Evolutionary conservation across 1,140 invertebrate species (phyloP).

Genomic region (Drosophila azteca): DNA sequence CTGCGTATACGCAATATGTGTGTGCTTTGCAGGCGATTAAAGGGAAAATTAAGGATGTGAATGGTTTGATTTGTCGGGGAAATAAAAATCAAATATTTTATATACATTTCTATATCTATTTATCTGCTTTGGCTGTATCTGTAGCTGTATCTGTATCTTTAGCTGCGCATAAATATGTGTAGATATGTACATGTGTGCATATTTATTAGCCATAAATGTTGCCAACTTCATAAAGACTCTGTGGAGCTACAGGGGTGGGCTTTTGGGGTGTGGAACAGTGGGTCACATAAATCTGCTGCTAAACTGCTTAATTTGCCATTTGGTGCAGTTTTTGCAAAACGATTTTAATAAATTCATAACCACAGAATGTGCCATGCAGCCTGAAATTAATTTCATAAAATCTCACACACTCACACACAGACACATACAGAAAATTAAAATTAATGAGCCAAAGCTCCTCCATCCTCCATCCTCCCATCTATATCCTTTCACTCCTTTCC

Average conservation of each 20-base stretch:
- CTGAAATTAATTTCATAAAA: constrained; percentile 48
- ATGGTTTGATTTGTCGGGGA: constrained; percentile 29
- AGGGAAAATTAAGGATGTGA: constrained; percentile 21
- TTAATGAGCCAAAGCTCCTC: constrained; percentile 34
- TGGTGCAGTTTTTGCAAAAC: constrained; percentile 41
- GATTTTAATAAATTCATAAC: constrained; percentile 54
- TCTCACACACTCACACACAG: constrained; percentile 12
- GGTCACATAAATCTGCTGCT: constrained; percentile 35
- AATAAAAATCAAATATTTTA: constrained; percentile 35
- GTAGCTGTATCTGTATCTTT: too few species aligned
- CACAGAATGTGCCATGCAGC: constrained; percentile 44
- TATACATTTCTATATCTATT: neutral
- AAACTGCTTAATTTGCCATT: constrained; percentile 53
- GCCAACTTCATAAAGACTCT: constrained; percentile 35
- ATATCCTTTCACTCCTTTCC: too few species aligned
- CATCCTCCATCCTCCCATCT: neutral
- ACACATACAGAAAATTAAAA: constrained; percentile 29
- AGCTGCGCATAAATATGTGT: neutral
- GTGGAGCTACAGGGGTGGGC: too few species aligned
- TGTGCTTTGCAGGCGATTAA: constrained; percentile 27
- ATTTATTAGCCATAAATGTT: constrained; percentile 52
- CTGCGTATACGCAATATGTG: constrained; percentile 30
- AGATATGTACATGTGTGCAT: neutral
- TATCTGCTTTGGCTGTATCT: too few species aligned
- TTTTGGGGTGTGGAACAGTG: neutral